A percentile compares a stretch with the other conserved stretches of the same genome.
phyloP scores from a whole-genome alignment of 1,140 invertebrate genomes.

The Drosophila dunni region DNA sequence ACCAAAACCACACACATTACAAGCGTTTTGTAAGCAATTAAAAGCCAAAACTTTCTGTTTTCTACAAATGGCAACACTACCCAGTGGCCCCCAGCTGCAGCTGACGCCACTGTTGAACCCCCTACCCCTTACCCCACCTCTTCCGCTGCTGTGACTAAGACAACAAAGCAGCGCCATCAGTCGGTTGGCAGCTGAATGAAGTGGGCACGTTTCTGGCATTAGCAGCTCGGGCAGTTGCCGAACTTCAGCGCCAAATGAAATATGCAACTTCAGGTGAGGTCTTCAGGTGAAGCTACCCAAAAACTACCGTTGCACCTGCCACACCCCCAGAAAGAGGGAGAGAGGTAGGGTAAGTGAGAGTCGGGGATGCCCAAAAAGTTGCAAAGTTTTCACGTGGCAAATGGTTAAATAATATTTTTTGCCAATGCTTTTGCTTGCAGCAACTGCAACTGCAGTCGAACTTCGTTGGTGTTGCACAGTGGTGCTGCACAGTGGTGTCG shows the following conservation, averaged over 20 bases:
- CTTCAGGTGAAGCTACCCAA: constrained; percentile 8
- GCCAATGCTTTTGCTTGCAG: constrained; percentile 6
- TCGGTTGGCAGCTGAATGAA: constrained; percentile 22
- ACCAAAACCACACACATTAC: not conserved
- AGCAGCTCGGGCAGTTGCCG: constrained; percentile 43
- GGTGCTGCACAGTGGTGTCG: constrained; percentile 15
- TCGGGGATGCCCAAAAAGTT: not conserved
- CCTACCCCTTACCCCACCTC: not conserved
- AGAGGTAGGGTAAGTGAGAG: not conserved
- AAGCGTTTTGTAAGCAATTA: constrained; percentile 12
- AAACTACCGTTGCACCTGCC: constrained; percentile 55
- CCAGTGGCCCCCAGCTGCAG: not conserved
- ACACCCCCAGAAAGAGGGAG: constrained; percentile 8
- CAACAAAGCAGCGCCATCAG: constrained; percentile 20
- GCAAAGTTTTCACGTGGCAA: constrained; percentile 48
- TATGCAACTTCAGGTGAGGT: constrained; percentile 67
- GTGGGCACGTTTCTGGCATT: constrained; percentile 76
- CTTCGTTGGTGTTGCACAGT: constrained; percentile 24
- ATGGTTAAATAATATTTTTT: constrained; percentile 59
- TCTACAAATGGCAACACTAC: not conserved
- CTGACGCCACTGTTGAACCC: constrained; percentile 18
- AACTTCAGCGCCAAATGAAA: constrained; percentile 65
- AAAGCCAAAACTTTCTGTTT: constrained; percentile 4
- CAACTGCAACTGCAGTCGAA: constrained; percentile 54
- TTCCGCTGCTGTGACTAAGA: not conserved